Evolutionary conservation across 2,888 invertebrate species (phyloP), one percentile per base, ranked within the genome.

Genomic region (Cyclophora punctaria): DNA sequence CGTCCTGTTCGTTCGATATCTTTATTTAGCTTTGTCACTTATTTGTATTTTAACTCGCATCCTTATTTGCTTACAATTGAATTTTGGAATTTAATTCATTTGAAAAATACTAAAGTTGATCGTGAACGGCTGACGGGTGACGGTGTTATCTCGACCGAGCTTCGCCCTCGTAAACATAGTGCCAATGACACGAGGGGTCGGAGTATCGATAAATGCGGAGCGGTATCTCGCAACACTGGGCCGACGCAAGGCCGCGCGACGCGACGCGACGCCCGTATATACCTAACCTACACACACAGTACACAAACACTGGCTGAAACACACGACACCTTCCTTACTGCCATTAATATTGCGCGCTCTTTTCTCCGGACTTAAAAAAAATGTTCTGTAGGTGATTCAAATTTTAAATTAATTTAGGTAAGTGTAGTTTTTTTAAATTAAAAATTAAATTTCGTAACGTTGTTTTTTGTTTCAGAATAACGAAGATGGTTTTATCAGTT

Each of bases 161-260:
- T 71, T 76, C 76, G 76, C 72, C 73, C 74, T 68, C 74, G 80
- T 85, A 82, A 84, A 84, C 82, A 80, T 65, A 80, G 74, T 81
- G 84, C 83, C 85, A 87, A 83, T 85, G 87, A 87, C 87, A 84
- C 77, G 71, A 72, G 74, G 76, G 76, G 76, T 75, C 77, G 74
- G 66, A 62, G 68, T 81, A 82, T 87, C 87, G 86, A 87, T 85
- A 86, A 55, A 69, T 67, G 68, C 66, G 71, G 63, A 53, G 58
- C 64, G 64, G 62, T 76, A 75, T 75, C 80, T 73, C 74, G 59
- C 85, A 82, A 58, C 86, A 83, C 85, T 85, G 76, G 74, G 61
- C 69, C 73, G 71, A 69, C 69, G 76, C 87, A 87, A 87, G 87
- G 87, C 86, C 87, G 82, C 72, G 65, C 73, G 74, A 69, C 78